Percentiles rank a stretch among this genome's conserved stretches.
Conservation (phyloP, 2,113 vertebrate species). For the Neogobius melanostomus region DNA sequence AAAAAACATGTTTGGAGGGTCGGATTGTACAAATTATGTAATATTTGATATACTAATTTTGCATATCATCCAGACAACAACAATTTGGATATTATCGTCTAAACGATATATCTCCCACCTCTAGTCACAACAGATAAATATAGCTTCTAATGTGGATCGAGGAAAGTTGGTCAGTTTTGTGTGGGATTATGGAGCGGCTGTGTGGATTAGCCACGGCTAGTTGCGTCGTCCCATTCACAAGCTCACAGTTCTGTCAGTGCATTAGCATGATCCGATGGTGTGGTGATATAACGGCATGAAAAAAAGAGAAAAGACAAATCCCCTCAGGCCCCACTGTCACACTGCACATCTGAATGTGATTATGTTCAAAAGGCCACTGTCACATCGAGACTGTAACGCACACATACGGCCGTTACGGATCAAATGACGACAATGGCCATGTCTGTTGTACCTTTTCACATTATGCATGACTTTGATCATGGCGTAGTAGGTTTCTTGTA, state of each 20-base stretch:
- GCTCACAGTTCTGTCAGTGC: slow-evolving; percentile 33
- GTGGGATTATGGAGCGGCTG: slow-evolving; percentile 50
- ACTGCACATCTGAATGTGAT: slow-evolving; percentile 6
- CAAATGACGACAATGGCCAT: slow-evolving; percentile 4
- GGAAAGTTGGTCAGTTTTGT: slow-evolving; percentile 31
- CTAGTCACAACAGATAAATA: slow-evolving; percentile 3
- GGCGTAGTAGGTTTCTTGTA: not conserved
- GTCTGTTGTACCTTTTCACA: slow-evolving; percentile 2
- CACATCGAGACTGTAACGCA: slow-evolving; percentile 11
- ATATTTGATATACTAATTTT: too few species aligned
- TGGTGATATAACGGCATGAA: slow-evolving; percentile 27
- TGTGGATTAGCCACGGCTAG: slow-evolving; percentile 56
- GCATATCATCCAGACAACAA: too few species aligned
- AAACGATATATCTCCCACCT: too few species aligned
- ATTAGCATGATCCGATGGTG: slow-evolving; percentile 47
- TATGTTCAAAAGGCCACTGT: not conserved
- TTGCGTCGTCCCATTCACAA: slow-evolving; percentile 45
- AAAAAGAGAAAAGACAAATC: slow-evolving; percentile 20
- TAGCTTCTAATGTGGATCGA: slow-evolving; percentile 8
- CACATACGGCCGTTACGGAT: not conserved
- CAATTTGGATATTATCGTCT: too few species aligned
- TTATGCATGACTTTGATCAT: slow-evolving; percentile 1
- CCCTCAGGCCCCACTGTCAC: slow-evolving; percentile 10
- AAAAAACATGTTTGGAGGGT: too few species aligned
- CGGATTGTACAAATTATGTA: too few species aligned